Base-by-base conservation (phyloP, 2,888 invertebrate species). In the Mesodorylaimus sp. region DNA sequence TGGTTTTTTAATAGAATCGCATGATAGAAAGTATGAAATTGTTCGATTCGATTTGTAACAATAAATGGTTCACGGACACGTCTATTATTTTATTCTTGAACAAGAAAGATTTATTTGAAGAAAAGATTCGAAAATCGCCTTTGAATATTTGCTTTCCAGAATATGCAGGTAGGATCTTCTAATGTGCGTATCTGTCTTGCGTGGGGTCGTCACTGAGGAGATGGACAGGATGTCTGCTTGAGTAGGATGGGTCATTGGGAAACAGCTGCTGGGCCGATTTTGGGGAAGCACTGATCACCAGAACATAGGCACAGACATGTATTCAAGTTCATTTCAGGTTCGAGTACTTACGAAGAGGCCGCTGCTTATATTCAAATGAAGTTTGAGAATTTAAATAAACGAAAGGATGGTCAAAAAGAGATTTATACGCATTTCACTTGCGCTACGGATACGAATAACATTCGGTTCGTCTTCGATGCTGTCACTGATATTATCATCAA, bases 21-120 rank as follows among this genome's bases (percentile, higher is more conserved):
- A 87, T 87, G 86, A 79, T 83, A 61, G 87, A 87, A 69, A 83
- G 83, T 45, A 79, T 85, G 77, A 84, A 84, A 66, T 71, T 87
- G 38, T 87, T 87, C 68, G 86, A 87, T 69, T 86, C 85, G 2
- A 87, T 87, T 66, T 86, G 85, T 68, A 87, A 87, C 71, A 86
- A 83, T 67, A 84, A 84, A 68, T 87, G 86, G 86, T 86, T 86
- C 68, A 79, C 81, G 50, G 82, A 85, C 59, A 87, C 86, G 2
- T 85, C 86, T 10, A 85, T 87, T 56, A 86, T 86, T 61, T 73
- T 87, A 47, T 87, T 87, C 69, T 70, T 87, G 54, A 87, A n/a
- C n/a, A n/a, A n/a, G n/a, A n/a, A n/a, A 87, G 86, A 87, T 74
- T 72, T 87, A 54, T 87, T 87, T 68, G 82, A 83, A 66, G 83